phyloP scores from a whole-genome alignment of 2,113 vertebrate species.

The Scomber colias region DNA sequence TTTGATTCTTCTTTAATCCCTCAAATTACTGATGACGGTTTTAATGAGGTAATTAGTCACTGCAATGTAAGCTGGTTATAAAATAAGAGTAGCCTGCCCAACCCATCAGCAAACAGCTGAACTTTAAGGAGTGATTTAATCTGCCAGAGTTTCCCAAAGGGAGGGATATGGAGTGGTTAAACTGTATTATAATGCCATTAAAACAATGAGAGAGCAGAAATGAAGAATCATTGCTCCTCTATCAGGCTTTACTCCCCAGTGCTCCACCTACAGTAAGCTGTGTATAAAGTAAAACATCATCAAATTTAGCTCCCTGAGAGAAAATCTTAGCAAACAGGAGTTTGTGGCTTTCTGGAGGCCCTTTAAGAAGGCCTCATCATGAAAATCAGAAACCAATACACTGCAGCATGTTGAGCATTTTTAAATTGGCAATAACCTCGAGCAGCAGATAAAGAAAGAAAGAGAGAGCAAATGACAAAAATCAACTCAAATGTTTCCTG shows the following conservation, averaged over 20 bases:
- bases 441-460: slow-evolving; percentile 25
- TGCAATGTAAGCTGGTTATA: slow-evolving; percentile 1
- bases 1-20: background rate
- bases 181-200: slow-evolving; percentile 48
- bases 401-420: background rate
- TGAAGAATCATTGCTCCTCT: slow-evolving; percentile 31
- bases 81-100: background rate
- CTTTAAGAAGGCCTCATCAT: slow-evolving; percentile 1
- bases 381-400: background rate
- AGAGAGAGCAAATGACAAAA: slow-evolving; percentile 8
- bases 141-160: slow-evolving; percentile 34
- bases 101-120: background rate
- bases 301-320: slow-evolving; percentile 9
- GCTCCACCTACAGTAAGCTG: slow-evolving; percentile 19
- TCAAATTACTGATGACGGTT: background rate
- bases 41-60: background rate
- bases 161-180: slow-evolving; percentile 29
- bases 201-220: slow-evolving; percentile 42
- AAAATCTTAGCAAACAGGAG: background rate
- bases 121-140: slow-evolving; percentile 41
- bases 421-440: slow-evolving; percentile 1
- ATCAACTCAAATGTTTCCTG: slow-evolving; percentile 51
- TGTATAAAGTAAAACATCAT: slow-evolving; percentile 5
- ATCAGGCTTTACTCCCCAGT: slow-evolving; percentile 28
- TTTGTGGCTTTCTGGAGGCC: background rate